These are phyloP conservation scores for Bufo gargarizans DNA, from an alignment of 2,113 vertebrate species.

Conservation along the genomic window DNA sequence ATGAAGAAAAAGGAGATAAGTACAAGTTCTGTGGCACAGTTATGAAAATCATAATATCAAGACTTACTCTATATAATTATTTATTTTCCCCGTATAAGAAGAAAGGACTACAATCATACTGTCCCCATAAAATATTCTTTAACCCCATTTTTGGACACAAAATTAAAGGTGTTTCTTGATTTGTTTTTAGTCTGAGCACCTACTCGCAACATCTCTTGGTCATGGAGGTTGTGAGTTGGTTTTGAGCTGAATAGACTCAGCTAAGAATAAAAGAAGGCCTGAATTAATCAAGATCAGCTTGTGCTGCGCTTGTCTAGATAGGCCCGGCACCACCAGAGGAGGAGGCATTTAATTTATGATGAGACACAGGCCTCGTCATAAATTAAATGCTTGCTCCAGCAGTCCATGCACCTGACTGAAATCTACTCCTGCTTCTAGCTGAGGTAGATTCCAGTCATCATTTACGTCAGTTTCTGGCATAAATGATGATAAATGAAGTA, in stretches of 20 bases:
- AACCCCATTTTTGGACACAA: not conserved
- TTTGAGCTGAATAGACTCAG: not conserved
- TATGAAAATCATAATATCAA: not conserved
- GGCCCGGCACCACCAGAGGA: too few relatives aligned
- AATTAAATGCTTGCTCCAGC: too few relatives aligned
- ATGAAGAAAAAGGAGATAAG: not conserved
- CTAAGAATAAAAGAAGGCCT: too few relatives aligned
- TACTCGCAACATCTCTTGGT: not conserved
- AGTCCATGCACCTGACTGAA: too few relatives aligned
- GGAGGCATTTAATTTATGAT: too few relatives aligned
- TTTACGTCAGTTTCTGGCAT: too few relatives aligned
- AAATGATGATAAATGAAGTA: too few relatives aligned
- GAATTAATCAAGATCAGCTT: too few relatives aligned
- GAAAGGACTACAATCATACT: not conserved
- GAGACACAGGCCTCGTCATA: too few relatives aligned
- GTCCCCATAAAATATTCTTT: not conserved
- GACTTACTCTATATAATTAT: not conserved
- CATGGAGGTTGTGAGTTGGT: not conserved
- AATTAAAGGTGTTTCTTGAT: not conserved
- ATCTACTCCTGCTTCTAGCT: too few relatives aligned
- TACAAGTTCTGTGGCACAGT: not conserved
- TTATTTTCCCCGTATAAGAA: not conserved
- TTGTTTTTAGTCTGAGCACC: not conserved
- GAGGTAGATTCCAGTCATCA: too few relatives aligned
- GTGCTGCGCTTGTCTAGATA: too few relatives aligned